Conservation (phyloP, 2,888 invertebrate species). For the Sinodicranocentrus sp. region DNA sequence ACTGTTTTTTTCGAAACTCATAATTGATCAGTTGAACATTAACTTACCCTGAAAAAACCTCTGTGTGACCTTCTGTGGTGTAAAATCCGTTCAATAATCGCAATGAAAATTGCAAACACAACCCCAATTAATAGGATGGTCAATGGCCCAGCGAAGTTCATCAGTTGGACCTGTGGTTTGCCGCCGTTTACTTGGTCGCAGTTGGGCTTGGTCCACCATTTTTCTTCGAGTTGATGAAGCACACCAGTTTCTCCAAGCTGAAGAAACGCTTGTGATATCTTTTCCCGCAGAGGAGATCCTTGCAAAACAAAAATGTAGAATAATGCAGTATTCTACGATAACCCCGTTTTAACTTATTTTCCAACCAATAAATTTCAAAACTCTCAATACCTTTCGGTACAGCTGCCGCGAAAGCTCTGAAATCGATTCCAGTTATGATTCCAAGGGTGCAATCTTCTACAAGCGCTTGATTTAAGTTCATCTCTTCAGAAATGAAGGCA, state of each 20-base stretch:
- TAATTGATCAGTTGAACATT: too few relatives aligned
- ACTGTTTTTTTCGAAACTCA: neutral
- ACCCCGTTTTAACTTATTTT: too few relatives aligned
- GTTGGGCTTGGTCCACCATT: slow-evolving; percentile 73
- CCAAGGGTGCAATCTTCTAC: slow-evolving; percentile 71
- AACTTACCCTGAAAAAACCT: slow-evolving; percentile 75
- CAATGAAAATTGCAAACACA: slow-evolving; percentile 73
- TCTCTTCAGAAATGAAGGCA: slow-evolving; percentile 74
- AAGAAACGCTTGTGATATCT: slow-evolving; percentile 73
- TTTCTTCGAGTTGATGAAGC: slow-evolving; percentile 72
- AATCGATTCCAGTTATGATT: slow-evolving; percentile 70
- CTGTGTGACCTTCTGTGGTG: slow-evolving; percentile 75
- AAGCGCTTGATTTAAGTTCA: slow-evolving; percentile 72
- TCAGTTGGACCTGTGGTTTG: slow-evolving; percentile 73
- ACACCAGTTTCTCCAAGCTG: slow-evolving; percentile 73
- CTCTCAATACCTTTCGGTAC: slow-evolving; percentile 70
- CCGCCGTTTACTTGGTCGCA: slow-evolving; percentile 59
- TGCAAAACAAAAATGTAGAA: too few relatives aligned
- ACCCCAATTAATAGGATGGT: slow-evolving; percentile 73
- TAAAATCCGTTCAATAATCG: slow-evolving; percentile 73
- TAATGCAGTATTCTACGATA: too few relatives aligned
- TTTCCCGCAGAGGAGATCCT: slow-evolving; percentile 73
- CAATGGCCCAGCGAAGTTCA: slow-evolving; percentile 74
- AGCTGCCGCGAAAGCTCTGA: slow-evolving; percentile 71
- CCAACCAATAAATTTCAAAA: neutral